These are phyloP conservation scores for Hyles euphorbiae DNA, from an alignment of 1,140 invertebrate species.

Conservation along the genomic window DNA sequence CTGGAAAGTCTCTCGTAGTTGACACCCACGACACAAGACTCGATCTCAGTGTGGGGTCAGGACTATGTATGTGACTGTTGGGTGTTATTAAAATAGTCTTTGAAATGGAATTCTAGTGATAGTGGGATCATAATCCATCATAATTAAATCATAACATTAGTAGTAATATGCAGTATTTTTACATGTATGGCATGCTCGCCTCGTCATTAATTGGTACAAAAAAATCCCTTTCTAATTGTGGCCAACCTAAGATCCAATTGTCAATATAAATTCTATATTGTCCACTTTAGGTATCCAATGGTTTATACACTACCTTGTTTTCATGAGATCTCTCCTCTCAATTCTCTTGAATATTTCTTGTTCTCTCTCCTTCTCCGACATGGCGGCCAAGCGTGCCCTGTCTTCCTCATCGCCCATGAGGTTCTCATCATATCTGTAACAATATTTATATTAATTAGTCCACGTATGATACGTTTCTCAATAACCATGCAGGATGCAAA, in stretches of 20 bases:
- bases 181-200: not conserved
- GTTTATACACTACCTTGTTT: slow-evolving; percentile 80
- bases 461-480: too few species aligned
- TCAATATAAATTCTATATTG: not conserved
- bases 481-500: too few species aligned
- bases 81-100: too few species aligned
- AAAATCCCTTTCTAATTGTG: too few species aligned
- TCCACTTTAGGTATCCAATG: not conserved
- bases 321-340: slow-evolving; percentile 94
- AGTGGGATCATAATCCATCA: not conserved
- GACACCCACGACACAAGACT: too few species aligned
- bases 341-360: slow-evolving; percentile 98
- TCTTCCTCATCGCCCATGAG: slow-evolving; percentile 98
- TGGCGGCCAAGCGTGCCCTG: slow-evolving; percentile 88
- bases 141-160: not conserved
- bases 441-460: too few species aligned
- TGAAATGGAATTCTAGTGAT: too few species aligned
- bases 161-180: slow-evolving; percentile 3
- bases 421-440: slow-evolving; percentile 92
- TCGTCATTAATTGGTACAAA: too few species aligned
- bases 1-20: too few species aligned
- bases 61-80: too few species aligned
- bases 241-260: too few species aligned
- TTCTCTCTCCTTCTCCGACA: slow-evolving; percentile 98
- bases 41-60: too few species aligned